Evolutionary conservation across 2,113 vertebrate genomes (phyloP).

Genomic region (Emydura subglobosa): DNA sequence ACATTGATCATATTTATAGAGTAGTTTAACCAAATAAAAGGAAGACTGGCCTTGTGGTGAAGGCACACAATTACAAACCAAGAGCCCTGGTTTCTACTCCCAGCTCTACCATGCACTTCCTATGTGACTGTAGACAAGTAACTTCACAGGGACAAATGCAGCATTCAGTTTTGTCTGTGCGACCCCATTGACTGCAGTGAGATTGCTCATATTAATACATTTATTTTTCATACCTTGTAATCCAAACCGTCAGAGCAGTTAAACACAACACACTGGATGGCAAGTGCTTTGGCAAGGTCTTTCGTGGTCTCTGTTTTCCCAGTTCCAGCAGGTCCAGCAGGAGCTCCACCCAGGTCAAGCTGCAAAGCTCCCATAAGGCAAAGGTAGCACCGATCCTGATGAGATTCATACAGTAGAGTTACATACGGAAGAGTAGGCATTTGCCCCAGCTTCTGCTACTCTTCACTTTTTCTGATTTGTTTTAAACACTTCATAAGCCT

Average conservation of each 20-base stretch:
- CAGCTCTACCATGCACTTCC: background rate
- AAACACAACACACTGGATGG: slow-evolving; percentile 92
- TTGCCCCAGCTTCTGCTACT: background rate
- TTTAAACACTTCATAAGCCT: background rate
- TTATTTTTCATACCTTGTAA: slow-evolving; percentile 83
- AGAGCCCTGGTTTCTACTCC: background rate
- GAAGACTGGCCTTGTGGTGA: background rate
- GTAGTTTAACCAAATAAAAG: background rate
- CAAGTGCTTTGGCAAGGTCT: slow-evolving; percentile 89
- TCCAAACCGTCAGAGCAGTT: slow-evolving; percentile 93
- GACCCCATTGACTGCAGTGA: background rate
- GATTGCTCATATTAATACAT: background rate
- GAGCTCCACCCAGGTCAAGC: slow-evolving; percentile 89
- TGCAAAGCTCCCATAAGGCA: slow-evolving; percentile 87
- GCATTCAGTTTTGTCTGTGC: background rate
- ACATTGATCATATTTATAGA: background rate
- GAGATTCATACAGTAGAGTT: background rate
- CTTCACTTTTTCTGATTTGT: background rate
- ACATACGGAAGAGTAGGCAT: background rate
- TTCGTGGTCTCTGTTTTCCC: slow-evolving; percentile 93
- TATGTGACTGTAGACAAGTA: background rate
- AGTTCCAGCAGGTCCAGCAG: slow-evolving; percentile 89
- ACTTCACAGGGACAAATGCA: background rate
- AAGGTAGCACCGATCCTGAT: slow-evolving; percentile 25
- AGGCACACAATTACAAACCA: background rate